A percentile compares a stretch with the other conserved stretches of the same genome.
Conservation (phyloP, 2,888 invertebrate genomes). For the Hydrotaea diabolus region DNA sequence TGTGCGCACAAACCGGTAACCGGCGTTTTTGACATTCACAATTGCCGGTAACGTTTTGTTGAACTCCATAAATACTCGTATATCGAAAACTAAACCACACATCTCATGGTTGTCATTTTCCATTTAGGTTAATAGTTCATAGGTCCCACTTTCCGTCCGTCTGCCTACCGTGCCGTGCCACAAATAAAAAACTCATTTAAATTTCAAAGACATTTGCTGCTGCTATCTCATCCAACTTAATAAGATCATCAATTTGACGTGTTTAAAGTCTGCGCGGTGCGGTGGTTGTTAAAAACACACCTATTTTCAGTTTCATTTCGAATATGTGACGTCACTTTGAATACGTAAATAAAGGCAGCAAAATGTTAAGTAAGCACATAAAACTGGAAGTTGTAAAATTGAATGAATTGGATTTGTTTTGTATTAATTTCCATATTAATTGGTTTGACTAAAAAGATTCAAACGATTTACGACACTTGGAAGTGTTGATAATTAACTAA, state of each 20-base stretch:
- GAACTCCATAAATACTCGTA: too few species aligned
- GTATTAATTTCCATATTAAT: neutral
- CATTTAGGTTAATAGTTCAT: too few species aligned
- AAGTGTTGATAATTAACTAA: neutral
- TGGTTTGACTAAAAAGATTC: neutral
- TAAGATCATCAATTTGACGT: neutral
- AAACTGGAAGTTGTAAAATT: neutral
- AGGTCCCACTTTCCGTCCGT: too few species aligned
- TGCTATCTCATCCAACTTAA: neutral
- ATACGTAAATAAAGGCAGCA: neutral
- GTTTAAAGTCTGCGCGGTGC: neutral
- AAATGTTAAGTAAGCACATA: neutral
- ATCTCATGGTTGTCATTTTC: too few species aligned
- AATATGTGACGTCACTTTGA: neutral
- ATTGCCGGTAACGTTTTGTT: too few species aligned
- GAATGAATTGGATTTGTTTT: neutral
- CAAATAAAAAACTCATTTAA: too few species aligned
- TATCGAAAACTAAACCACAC: too few species aligned
- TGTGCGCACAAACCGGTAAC: too few species aligned
- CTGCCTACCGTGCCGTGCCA: too few species aligned
- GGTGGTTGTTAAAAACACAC: neutral
- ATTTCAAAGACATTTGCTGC: neutral
- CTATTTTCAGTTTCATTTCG: neutral
- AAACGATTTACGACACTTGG: neutral
- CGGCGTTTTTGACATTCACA: too few species aligned